Evolutionary conservation across 2,113 vertebrate species (phyloP), one percentile per base, ranked within the genome.

Genomic region (Coreoperca whiteheadi): DNA sequence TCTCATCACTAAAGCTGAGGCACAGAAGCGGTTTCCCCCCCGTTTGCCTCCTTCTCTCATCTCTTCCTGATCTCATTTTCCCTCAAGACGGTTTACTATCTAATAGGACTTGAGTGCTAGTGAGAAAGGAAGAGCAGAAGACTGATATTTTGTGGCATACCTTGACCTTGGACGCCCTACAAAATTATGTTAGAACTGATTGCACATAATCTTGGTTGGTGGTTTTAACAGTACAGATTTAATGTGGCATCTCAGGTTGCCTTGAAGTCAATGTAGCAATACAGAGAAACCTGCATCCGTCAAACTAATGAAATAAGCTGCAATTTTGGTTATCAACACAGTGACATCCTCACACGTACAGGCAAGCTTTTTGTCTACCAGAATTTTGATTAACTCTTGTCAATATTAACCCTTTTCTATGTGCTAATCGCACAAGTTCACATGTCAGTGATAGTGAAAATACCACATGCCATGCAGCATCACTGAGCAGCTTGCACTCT

Each of bases 1-100:
- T 88, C 79, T 88, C 82, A 88, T 88, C 77, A 56, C 72, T 73
- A 70, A 84, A 84, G 69, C 77, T 70, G 50, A 69, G 59, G 69
- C 81, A 85, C 74, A 78, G 48, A 73, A 2, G 76, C 67, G 70
- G 74, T 63, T 74, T 12, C 18, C 32, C 21, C 37, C 53, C 6
- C 1, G 23, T 63, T 79, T 74, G 34, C 65, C 70, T 80, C 60
- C 46, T 54, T 32, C 64, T 65, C 65, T 87, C 59, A 79, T 86
- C 54, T 63, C 30, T n/a, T 77, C 57, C 76, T 34, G 53, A 77
- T 80, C 81, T 79, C 10, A 25, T 87, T 88, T 83, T 61, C 75
- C 61, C 83, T 75, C 77, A 65, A 81, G 74, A 84, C 74, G 81
- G 25, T 86, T 87, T 28, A 46, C 54, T 21, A 37, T 59, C 61